phyloP scores from a whole-genome alignment of 1,140 invertebrate species.

The Drosophila parvula region DNA sequence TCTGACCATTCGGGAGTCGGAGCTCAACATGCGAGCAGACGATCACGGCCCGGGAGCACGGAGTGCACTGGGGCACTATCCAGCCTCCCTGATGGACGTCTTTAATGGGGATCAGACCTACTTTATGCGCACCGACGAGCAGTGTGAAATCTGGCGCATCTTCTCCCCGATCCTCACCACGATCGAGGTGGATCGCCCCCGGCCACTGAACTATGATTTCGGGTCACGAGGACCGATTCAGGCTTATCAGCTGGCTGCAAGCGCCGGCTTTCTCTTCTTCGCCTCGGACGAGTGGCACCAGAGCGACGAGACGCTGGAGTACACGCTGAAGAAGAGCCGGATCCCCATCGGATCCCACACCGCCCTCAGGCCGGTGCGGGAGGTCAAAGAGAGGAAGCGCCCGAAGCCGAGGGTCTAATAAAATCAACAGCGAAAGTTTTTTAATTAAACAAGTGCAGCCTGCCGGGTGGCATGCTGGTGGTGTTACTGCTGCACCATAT shows the following conservation, averaged over 20 bases:
- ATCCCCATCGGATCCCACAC: slow-evolving; percentile 22
- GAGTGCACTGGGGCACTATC: not conserved
- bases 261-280: slow-evolving; percentile 57
- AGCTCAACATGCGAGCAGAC: slow-evolving; percentile 38
- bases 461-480: slow-evolving; percentile 6
- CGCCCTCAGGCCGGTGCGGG: slow-evolving; percentile 26
- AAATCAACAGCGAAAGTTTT: slow-evolving; percentile 63
- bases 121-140: slow-evolving; percentile 72
- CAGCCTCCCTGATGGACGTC: slow-evolving; percentile 46
- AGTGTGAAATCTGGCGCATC: slow-evolving; percentile 71
- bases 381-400: not conserved
- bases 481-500: slow-evolving; percentile 23
- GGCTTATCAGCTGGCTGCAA: slow-evolving; percentile 55
- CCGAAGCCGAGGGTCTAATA: slow-evolving; percentile 23
- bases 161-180: slow-evolving; percentile 51
- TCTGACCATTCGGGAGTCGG: slow-evolving; percentile 46
- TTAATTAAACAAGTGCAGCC: slow-evolving; percentile 65
- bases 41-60: slow-evolving; percentile 9
- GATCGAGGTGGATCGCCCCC: slow-evolving; percentile 51
- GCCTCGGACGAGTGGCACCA: slow-evolving; percentile 57
- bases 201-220: slow-evolving; percentile 57
- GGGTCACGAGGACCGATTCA: slow-evolving; percentile 54
- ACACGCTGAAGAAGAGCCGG: slow-evolving; percentile 6
- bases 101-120: slow-evolving; percentile 57
- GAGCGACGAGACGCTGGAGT: slow-evolving; percentile 20